Evolutionary conservation across 1,140 invertebrate species (phyloP), one percentile per base, ranked within the genome.

Genomic region (Heliconius hermathena): DNA sequence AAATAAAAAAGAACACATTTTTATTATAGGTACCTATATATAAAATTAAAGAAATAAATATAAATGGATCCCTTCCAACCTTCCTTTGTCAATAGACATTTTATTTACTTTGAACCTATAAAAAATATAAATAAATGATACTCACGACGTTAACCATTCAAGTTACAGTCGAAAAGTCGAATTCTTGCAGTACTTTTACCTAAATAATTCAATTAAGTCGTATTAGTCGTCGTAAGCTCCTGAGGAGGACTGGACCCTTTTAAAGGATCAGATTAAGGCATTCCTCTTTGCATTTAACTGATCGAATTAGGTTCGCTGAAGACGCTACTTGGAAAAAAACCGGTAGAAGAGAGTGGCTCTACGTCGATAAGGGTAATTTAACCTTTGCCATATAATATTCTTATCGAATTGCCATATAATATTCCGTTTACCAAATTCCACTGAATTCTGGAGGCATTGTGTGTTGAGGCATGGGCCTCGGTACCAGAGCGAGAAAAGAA

Each of bases 181-280:
- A 29, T 66, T 66, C 22, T 26, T 66, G 9, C 22, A 26, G 57
- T 66, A 66, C 57, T 66, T 66, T 33, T 71, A 41, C 71, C 22
- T 76, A 75, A 80, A 73, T 46, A 76, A 78, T 74, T 81, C 79
- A 78, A 84, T 81, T 80, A 81, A 73, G 54, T 81, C 75, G 82
- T 81, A 79, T 84, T 82, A 79, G 66, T 78, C 75, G 73, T 11
- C 60, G 49, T 79, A 84, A 80, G 76, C 83, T 74, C 49, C 77
- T 76, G 60, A 57, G 54, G 29, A 71, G 38, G 76, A 78, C 76
- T 71, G 66, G 78, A 78, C 70, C 79, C 80, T 84, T 84, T 82
- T 80, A 79, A 77, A 71, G 80, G 81, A 82, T 77, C 66, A 79
- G 79, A 73, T 78, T 78, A 78, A 71, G 60, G 41, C 60, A 38